Evolutionary conservation across 2,113 vertebrate genomes (phyloP), one percentile per base, ranked within the genome.

Genomic region (Cranoglanis bouderius): DNA sequence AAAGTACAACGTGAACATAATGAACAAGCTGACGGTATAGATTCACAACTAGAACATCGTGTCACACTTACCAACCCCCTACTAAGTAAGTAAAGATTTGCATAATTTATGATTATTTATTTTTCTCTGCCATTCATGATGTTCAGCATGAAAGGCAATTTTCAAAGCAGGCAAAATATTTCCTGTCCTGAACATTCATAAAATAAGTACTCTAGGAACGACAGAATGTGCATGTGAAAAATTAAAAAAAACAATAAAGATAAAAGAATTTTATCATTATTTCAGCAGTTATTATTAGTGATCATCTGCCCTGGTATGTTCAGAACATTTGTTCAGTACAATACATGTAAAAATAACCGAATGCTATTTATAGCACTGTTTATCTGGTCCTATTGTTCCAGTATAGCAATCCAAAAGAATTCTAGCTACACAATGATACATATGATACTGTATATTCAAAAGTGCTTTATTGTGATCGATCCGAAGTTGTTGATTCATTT

Each of bases 31-130:
- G 40, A 21, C 2, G 57, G 18, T n/a, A 78, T 38, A 86, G 40
- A 86, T 29, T 61, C 18, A 32, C 18, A 55, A n/a, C 16, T 10
- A 75, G 49, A 63, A 65, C 70, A 6, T 49, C n/a, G 12, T 84
- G 89, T 84, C 72, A 85, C 43, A 21, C n/a, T 61, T 55, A 32
- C n/a, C 57, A 53, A 10, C 74, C 85, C 84, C 72, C 70, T 21
- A 82, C 85, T 40, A 51, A 38, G 82, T 10, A 85, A 81, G 87
- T 88, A 88, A 90, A 85, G 70, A 91, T 91, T 87, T 93, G 93
- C 90, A 93, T 94, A 90, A 94, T 94, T 94, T 89, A 94, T 92
- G 89, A 90, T 35, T 24, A 61, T 84, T 77, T 81, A 88, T 89
- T 91, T 92, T 90, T 88, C 85, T 90, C 90, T 75, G 2, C 88